Evolutionary conservation across 2,888 invertebrate genomes (phyloP).

Genomic region (Antheraea yamamai): DNA sequence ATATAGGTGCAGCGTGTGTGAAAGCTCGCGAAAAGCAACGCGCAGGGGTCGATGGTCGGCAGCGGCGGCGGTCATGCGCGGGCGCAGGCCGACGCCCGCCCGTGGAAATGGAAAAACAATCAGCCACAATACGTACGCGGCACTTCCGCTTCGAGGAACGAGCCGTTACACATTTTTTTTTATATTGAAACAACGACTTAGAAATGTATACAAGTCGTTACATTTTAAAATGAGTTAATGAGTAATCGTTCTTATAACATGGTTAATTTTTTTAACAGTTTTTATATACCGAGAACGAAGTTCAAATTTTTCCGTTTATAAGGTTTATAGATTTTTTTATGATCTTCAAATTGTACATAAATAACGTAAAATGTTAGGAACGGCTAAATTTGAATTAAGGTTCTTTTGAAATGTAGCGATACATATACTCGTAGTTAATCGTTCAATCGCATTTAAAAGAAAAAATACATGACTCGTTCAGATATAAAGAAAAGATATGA

Average conservation of each 20-base stretch:
- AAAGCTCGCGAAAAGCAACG: conserved; percentile 13
- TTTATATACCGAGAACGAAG: no score
- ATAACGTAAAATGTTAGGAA: no score
- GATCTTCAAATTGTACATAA: no score
- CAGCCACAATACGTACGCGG: conserved; percentile 10
- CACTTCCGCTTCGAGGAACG: conserved; percentile 3
- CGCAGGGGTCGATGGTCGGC: neutral
- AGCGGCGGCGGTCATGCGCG: neutral
- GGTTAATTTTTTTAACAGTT: no score
- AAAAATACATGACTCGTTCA: neutral
- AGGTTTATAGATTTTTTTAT: no score
- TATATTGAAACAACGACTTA: neutral
- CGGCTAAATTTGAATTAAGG: neutral
- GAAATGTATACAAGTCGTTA: neutral
- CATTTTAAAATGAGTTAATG: no score
- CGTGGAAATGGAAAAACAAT: conserved; percentile 19
- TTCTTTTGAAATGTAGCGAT: neutral
- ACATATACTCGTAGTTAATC: no score
- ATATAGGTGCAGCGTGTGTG: conserved; percentile 1
- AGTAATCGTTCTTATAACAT: no score
- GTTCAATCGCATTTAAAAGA: neutral
- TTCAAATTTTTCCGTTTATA: no score
- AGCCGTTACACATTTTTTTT: neutral
- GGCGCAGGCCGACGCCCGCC: conserved; percentile 22
- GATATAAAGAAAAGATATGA: neutral